Evolutionary conservation across 2,113 vertebrate genomes (phyloP), one percentile per base, ranked within the genome.

Genomic region (Gracilinanus agilis): DNA sequence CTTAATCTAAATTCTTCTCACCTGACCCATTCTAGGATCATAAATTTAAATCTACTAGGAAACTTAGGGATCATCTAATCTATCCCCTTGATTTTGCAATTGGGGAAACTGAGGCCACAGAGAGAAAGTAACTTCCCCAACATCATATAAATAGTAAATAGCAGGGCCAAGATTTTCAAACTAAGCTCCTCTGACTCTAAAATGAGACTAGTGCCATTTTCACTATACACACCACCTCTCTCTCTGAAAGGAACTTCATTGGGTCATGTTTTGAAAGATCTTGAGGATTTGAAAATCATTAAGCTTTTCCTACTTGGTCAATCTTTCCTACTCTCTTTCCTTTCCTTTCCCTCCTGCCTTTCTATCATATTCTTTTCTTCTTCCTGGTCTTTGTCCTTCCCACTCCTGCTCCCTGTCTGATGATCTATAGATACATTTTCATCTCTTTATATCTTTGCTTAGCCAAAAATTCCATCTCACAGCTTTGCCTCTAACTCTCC

Each of bases 1-100:
- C 54, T 93, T 56, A 58, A 90, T 56, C 88, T n/a, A 23, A 23
- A 8, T 67, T 21, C 53, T 44, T 96, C 92, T 93, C 90, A 55
- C 89, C 53, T 75, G 61, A 75, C 61, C 12, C 13, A n/a, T n/a
- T 75, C 34, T n/a, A 75, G 34, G 29, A 75, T 75, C 61, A 75
- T n/a, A 75, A 75, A 75, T 75, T 75, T 19, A n/a, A 12, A 75
- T 25, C 13, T 40, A 83, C 19, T 40, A 83, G n/a, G 19, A 83
- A 83, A 21, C 16, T 83, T 9, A 40, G 19, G 23, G 19, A 83
- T 83, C n/a, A 40, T 23, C n/a, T 83, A 40, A 83, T 83, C 67
- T 2, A 83, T 83, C 19, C 67, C n/a, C 19, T 83, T 83, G 67
- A 83, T 83, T 83, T 83, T 21, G 27, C n/a, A 40, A 2, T 40